Base-by-base conservation (phyloP, 2,797 vertebrate genomes). In the Cynodonichthys magdalenae region DNA sequence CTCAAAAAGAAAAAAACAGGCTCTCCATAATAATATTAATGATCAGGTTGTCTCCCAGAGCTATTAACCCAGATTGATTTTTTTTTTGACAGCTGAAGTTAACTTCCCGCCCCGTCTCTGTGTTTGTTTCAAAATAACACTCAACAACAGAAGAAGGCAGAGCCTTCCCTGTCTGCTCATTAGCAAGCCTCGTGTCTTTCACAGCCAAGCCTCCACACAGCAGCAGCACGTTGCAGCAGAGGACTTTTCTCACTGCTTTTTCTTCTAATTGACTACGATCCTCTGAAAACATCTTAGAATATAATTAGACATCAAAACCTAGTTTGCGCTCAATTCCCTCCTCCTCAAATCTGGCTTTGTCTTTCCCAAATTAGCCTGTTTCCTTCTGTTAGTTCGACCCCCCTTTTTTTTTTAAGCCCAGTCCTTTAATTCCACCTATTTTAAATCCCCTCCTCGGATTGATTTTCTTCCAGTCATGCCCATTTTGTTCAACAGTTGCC, bases 31-130 rank as follows among this genome's bases (percentile, higher is more conserved):
- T 80, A 69, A 87, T 85, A 66, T 75, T 83, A 64, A 87, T 75
- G 69, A 68, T 15, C 58, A 70, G 53, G 47, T 69, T 67, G 24
- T 75, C 51, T 90, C 89, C 87, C 89, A 2, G 27, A 90, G 83
- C 90, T 88, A 91, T 93, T 90, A 92, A 83, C 87, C 89, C 78
- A 87, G 82, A 90, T 83, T 64, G 74, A 82, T 81, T 74, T 74
- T 77, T 80, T 62, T 69, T 77, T 83, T 81, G 74, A 89, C 86
- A 87, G 80, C 79, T 66, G 63, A 58, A 72, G 75, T 82, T 80
- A 53, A 71, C 68, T 82, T 77, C 66, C 77, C 28, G 7, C 77
- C 74, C 62, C 4, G 69, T 76, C 69, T 88, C 83, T 41, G 27
- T 63, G 78, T 85, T 63, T 71, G 74, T 80, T 82, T 85, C 14